Percentiles rank a stretch among this genome's conserved stretches.
Evolutionary conservation across 2,888 invertebrate genomes (phyloP).

Genomic region (Tolmerus cingulatus): DNA sequence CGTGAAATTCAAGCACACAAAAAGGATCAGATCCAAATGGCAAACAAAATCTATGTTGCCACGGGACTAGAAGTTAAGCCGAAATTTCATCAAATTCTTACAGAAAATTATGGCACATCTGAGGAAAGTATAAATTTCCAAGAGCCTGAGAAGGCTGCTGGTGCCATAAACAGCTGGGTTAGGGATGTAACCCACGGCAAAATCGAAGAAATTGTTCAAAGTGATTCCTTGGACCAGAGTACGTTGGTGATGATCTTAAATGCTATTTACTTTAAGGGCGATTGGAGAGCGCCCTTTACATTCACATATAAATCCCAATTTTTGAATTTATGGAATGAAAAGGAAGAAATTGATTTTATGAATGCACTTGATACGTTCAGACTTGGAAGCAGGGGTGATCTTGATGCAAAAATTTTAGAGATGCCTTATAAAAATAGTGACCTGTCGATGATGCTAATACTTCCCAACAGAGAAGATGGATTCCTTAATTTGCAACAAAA

Average conservation of each 20-base stretch:
- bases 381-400: slow-evolving; percentile 71
- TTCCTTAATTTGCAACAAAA: slow-evolving; percentile 70
- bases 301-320: slow-evolving; percentile 63
- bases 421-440: slow-evolving; percentile 75
- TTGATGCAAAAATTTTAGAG: slow-evolving; percentile 71
- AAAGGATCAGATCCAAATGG: slow-evolving; percentile 65
- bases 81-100: slow-evolving; percentile 68
- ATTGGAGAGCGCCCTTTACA: slow-evolving; percentile 77
- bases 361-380: slow-evolving; percentile 61
- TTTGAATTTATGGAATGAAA: not conserved
- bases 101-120: slow-evolving; percentile 72
- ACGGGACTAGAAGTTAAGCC: slow-evolving; percentile 67
- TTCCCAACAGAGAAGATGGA: slow-evolving; percentile 75
- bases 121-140: slow-evolving; percentile 72
- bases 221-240: slow-evolving; percentile 65
- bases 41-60: slow-evolving; percentile 79
- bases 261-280: slow-evolving; percentile 86
- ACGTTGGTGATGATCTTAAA: slow-evolving; percentile 80
- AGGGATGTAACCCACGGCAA: slow-evolving; percentile 80
- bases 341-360: slow-evolving; percentile 66
- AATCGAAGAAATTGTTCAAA: slow-evolving; percentile 77
- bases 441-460: slow-evolving; percentile 77
- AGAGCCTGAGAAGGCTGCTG: slow-evolving; percentile 54
- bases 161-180: slow-evolving; percentile 82
- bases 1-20: slow-evolving; percentile 53